These are phyloP conservation scores for Pissodes strobi DNA, from an alignment of 1,140 invertebrate genomes.

Conservation along the genomic window DNA sequence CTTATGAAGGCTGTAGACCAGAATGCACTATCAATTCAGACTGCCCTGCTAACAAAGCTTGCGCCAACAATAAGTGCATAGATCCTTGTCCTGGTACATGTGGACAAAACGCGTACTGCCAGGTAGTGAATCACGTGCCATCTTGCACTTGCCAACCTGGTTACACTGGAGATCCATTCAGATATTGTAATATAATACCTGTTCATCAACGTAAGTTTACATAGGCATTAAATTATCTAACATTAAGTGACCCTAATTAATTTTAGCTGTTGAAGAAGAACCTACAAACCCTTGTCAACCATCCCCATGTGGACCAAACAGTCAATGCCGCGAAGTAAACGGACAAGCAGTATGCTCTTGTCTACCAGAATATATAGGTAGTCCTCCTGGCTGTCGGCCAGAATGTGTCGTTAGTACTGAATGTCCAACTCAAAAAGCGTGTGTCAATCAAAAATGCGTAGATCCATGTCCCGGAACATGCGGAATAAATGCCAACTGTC, in stretches of 20 bases:
- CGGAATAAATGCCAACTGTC: slow-evolving; percentile 72
- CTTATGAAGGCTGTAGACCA: slow-evolving; percentile 72
- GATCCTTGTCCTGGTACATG: slow-evolving; percentile 80
- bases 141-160: slow-evolving; percentile 71
- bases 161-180: slow-evolving; percentile 74
- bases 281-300: slow-evolving; percentile 64
- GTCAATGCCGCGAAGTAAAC: slow-evolving; percentile 62
- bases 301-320: slow-evolving; percentile 69
- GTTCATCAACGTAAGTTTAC: slow-evolving; percentile 46
- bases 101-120: slow-evolving; percentile 74
- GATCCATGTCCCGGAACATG: slow-evolving; percentile 79
- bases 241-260: neutral
- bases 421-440: slow-evolving; percentile 73
- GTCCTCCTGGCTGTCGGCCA: slow-evolving; percentile 73
- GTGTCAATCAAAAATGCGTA: slow-evolving; percentile 73
- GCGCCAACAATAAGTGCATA: slow-evolving; percentile 73
- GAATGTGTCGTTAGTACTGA: slow-evolving; percentile 84
- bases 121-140: slow-evolving; percentile 74
- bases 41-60: slow-evolving; percentile 72
- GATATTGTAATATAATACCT: slow-evolving; percentile 54
- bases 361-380: slow-evolving; percentile 66
- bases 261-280: slow-evolving; percentile 61
- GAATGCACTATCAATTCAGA: slow-evolving; percentile 76
- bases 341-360: slow-evolving; percentile 65
- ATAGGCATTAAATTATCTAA: neutral